Percentiles rank a stretch among this genome's conserved stretches.
phyloP scores from a whole-genome alignment of 2,888 invertebrate genomes.

The Drosophila antonietae region DNA sequence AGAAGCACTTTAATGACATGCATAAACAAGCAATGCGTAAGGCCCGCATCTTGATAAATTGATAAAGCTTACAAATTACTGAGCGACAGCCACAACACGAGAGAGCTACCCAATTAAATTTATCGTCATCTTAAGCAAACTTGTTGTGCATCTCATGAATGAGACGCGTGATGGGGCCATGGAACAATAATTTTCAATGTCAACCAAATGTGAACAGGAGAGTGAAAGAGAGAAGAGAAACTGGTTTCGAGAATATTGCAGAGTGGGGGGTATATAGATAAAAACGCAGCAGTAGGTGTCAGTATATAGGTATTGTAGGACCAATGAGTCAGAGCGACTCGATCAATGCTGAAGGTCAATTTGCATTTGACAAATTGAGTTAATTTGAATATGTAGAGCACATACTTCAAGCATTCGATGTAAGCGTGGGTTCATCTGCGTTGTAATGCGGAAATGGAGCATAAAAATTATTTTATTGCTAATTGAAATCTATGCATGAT shows the following conservation, averaged over 20 bases:
- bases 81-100: conserved; percentile 33
- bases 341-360: conserved; percentile 61
- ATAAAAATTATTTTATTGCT: conserved; percentile 39
- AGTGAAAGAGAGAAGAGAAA: conserved; percentile 27
- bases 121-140: conserved; percentile 57
- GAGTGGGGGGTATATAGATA: neutral
- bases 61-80: conserved; percentile 72
- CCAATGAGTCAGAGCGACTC: conserved; percentile 47
- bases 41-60: conserved; percentile 69
- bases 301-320: conserved; percentile 38
- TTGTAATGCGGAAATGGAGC: conserved; percentile 44
- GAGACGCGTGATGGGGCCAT: conserved; percentile 43
- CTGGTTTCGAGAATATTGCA: conserved; percentile 47
- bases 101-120: conserved; percentile 65
- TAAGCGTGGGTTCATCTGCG: conserved; percentile 37
- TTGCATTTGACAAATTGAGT: conserved; percentile 68
- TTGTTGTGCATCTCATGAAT: conserved; percentile 71
- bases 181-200: conserved; percentile 55
- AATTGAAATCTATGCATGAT: conserved; percentile 41
- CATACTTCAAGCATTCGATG: conserved; percentile 22
- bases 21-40: conserved; percentile 51
- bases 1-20: conserved; percentile 61
- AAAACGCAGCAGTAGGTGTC: conserved; percentile 56
- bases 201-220: conserved; percentile 19
- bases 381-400: conserved; percentile 70